phyloP scores from a whole-genome alignment of 2,113 vertebrate species.

The Odobenus rosmarus region DNA sequence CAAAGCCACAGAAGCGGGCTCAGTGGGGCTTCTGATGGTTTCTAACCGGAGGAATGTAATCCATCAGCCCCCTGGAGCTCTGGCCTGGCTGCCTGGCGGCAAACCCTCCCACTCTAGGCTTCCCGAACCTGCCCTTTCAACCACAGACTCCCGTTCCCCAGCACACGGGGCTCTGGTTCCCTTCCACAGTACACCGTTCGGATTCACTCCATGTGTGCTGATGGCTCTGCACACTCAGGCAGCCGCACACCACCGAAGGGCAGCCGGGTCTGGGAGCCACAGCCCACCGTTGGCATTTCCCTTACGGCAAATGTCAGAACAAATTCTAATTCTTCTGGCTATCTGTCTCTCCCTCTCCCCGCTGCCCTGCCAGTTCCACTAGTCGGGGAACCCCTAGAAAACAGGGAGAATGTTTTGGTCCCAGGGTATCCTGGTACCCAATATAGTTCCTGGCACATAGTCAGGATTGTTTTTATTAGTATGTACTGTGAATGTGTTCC shows the following conservation, averaged over 20 bases:
- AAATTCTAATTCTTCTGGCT: background rate
- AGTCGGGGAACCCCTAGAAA: background rate
- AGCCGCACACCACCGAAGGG: background rate
- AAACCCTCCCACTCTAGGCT: background rate
- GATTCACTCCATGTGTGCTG: rapidly evolving
- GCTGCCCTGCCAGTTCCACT: no score
- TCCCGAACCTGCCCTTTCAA: background rate
- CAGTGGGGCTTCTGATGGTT: background rate
- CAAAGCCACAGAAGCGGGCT: background rate
- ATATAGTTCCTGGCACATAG: background rate
- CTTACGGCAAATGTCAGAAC: background rate
- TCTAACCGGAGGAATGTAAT: conserved; percentile 2
- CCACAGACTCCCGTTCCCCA: background rate
- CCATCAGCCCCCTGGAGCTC: background rate
- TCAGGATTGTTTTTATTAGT: background rate
- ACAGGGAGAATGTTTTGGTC: background rate
- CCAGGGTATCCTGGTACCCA: background rate
- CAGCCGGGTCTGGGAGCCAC: background rate
- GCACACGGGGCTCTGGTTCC: background rate
- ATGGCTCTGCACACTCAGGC: background rate
- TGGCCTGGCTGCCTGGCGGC: background rate
- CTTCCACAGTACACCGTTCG: background rate
- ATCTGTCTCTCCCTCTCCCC: background rate
- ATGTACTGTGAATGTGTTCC: background rate
- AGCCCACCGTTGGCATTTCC: background rate